phyloP scores from a whole-genome alignment of 2,888 invertebrate species.

The Pterostichus madidus region DNA sequence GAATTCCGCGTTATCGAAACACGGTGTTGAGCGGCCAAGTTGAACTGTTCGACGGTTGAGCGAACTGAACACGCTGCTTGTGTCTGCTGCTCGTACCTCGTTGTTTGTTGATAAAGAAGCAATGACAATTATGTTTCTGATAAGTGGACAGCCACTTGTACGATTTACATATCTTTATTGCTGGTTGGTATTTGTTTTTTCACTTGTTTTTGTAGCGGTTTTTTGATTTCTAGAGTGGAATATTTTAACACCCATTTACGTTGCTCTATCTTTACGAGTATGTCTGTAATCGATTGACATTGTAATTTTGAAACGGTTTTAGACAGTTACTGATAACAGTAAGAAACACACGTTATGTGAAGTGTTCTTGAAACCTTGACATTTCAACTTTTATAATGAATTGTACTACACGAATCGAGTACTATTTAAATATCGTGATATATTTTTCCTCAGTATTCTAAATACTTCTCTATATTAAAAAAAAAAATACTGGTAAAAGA shows the following conservation, averaged over 20 bases:
- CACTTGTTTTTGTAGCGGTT: constrained; percentile 22
- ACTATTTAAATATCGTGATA: too few species aligned
- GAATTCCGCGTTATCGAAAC: constrained; percentile 58
- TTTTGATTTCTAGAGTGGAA: constrained; percentile 2
- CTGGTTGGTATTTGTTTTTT: constrained; percentile 18
- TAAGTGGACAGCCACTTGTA: constrained; percentile 44
- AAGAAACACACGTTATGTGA: background rate
- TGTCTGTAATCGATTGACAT: background rate
- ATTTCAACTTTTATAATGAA: too few species aligned
- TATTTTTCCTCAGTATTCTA: too few species aligned
- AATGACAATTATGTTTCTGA: constrained; percentile 59
- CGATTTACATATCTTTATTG: constrained; percentile 49
- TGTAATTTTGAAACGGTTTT: constrained; percentile 21
- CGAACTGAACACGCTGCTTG: background rate
- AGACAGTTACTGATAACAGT: background rate
- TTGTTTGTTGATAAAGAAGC: constrained; percentile 37
- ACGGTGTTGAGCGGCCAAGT: constrained; percentile 27
- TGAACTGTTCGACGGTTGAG: background rate
- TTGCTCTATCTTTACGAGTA: background rate
- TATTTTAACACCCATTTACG: constrained; percentile 30
- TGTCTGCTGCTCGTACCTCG: background rate
- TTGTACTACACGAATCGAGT: too few species aligned
- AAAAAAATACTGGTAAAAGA: too few species aligned
- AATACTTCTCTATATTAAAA: too few species aligned
- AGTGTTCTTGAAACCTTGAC: background rate